A percentile compares a stretch with the other conserved stretches of the same genome.
Conservation (phyloP, 2,888 invertebrate genomes). For the Rapana venosa region DNA sequence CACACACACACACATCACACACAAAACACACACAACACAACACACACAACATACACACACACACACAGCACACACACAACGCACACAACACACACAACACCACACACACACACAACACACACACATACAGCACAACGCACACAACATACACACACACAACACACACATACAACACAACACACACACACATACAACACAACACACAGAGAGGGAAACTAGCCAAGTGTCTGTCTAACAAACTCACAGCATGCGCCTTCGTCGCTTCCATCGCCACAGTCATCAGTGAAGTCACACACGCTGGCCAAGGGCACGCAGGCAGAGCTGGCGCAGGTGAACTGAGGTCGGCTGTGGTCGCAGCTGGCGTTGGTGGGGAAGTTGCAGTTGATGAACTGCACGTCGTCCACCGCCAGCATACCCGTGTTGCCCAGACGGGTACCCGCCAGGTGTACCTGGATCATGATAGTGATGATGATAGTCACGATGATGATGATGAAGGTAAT, state of each 20-base stretch:
- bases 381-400: conserved; percentile 70
- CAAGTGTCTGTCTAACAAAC: background rate
- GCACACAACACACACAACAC: too few species aligned
- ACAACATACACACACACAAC: background rate
- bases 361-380: conserved; percentile 66
- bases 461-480: too few species aligned
- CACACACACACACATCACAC: too few species aligned
- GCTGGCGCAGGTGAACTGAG: conserved; percentile 67
- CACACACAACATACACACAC: too few species aligned
- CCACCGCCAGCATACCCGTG: conserved; percentile 70
- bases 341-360: conserved; percentile 25
- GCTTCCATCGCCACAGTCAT: conserved; percentile 75
- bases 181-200: too few species aligned
- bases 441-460: conserved; percentile 51
- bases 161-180: conserved; percentile 12
- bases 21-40: too few species aligned
- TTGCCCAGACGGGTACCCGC: conserved; percentile 54
- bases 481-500: too few species aligned
- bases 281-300: conserved; percentile 69
- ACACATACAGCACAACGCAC: too few species aligned
- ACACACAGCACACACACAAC: too few species aligned
- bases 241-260: conserved; percentile 68
- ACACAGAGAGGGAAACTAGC: too few species aligned
- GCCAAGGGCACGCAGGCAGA: conserved; percentile 65
- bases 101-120: too few species aligned